Conservation (phyloP, 2,113 vertebrate species). For the Sphyrna mokarran region DNA sequence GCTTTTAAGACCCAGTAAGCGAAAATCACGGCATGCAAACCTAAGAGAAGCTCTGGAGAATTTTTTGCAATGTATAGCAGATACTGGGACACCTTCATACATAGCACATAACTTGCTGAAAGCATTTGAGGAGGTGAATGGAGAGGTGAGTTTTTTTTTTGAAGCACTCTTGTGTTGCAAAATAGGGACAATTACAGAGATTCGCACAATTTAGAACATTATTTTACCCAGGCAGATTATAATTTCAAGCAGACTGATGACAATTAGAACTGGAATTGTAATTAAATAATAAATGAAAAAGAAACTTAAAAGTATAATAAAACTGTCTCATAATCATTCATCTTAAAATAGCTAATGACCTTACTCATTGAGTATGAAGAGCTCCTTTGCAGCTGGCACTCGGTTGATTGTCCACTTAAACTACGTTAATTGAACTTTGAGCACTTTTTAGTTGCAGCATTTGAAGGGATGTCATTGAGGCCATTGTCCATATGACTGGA, state of each 20-base stretch:
- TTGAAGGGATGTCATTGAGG: background rate
- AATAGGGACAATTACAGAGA: background rate
- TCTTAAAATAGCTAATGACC: background rate
- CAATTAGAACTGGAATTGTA: background rate
- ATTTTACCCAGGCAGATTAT: background rate
- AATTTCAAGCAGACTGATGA: background rate
- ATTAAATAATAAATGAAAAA: background rate
- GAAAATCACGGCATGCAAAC: conserved; percentile 51
- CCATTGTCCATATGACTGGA: background rate
- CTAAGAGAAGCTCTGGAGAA: conserved; percentile 57
- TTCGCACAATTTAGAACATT: background rate
- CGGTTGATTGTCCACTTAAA: background rate
- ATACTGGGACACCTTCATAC: conserved; percentile 67
- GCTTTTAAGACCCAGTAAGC: conserved; percentile 47
- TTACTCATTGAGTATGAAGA: background rate
- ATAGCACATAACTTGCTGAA: conserved; percentile 62
- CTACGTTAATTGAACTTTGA: background rate
- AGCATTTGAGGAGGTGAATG: conserved; percentile 62
- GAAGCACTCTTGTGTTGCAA: background rate
- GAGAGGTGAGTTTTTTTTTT: conserved; percentile 55
- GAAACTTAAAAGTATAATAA: background rate
- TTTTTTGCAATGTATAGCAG: conserved; percentile 60
- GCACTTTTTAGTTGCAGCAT: background rate
- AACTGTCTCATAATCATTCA: background rate
- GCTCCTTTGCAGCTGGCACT: background rate